These are phyloP conservation scores for Oncorhynchus clarkii DNA, from an alignment of 2,113 vertebrate genomes.

Conservation along the genomic window DNA sequence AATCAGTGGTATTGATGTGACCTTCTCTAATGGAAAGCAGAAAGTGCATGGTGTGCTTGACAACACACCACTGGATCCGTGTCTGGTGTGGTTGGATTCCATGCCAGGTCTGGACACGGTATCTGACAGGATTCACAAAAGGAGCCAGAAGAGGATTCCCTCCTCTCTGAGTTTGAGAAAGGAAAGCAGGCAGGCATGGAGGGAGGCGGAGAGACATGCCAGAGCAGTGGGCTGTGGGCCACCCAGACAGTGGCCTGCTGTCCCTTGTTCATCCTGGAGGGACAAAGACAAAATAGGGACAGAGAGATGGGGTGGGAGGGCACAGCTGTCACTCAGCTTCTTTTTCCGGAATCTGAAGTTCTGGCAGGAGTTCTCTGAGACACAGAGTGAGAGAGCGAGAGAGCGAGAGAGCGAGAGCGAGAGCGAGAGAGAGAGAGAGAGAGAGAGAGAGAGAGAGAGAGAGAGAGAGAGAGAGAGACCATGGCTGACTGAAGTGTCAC, in stretches of 20 bases:
- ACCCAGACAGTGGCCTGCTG: constrained; percentile 74
- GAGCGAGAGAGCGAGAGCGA: no score
- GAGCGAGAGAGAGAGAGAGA: no score
- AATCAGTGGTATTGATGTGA: no score
- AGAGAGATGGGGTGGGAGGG: constrained; percentile 13
- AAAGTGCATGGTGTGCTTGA: no score
- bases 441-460: no score
- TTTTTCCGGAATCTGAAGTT: constrained; percentile 37
- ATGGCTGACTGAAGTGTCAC: no score
- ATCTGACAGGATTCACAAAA: constrained; percentile 50
- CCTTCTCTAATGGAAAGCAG: no score
- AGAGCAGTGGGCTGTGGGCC: constrained; percentile 55
- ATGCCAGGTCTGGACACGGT: constrained; percentile 31
- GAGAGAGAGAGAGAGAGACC: not conserved
- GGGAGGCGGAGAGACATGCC: constrained; percentile 33
- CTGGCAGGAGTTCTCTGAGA: constrained; percentile 33
- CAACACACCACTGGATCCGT: constrained; percentile 1
- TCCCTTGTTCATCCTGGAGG: constrained; percentile 54
- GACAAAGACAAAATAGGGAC: constrained; percentile 64
- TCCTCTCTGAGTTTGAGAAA: constrained; percentile 41
- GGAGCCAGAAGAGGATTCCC: constrained; percentile 32
- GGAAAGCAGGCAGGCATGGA: constrained; percentile 31
- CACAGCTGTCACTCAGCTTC: constrained; percentile 70
- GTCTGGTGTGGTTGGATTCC: constrained; percentile 8
- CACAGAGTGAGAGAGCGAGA: not conserved